Base-by-base conservation (phyloP, 2,113 vertebrate genomes). In the Lethenteron reissneri region DNA sequence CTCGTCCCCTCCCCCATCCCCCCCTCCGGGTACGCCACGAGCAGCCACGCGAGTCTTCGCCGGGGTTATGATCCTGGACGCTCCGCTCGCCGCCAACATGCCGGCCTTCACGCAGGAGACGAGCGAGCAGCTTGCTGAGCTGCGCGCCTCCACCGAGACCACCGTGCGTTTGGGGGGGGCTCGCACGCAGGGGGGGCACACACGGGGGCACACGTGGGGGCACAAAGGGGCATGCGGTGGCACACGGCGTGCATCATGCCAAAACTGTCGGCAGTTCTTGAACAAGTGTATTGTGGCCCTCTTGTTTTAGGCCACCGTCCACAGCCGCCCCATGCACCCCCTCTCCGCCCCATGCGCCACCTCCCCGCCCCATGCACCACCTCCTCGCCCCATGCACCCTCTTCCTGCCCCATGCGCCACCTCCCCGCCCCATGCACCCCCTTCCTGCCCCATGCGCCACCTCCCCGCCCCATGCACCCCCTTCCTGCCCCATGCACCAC, bases 141-240 rank as follows among this genome's bases (percentile, higher is more conserved):
- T 68, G 41, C 41, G 41, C 41, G 41, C 41, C 41, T 41, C 41
- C 41, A 7, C 6, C 41, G 41, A 41, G 41, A 81, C 79, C 0
- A 83, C 89, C 78, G 80, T 83, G 71, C 84, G 88, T 58, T 57
- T 77, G 2, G 89, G 82, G 70, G 70, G 9, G n/a, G 58, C 17
- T 14, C n/a, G 1, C 13, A 73, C 15, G 15, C 70, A 7, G 70
- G 25, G 15, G 14, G 17, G 62, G 14, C 14, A 14, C 14, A 64
- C 5, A 19, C 62, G 14, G 14, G 5, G 14, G 14, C 62, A 64
- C 17, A 15, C 1, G 14, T n/a, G 25, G 64, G 25, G 9, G 25
- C n/a, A 69, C n/a, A 2, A 11, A 21, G 64, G 64, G 9, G 64
- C n/a, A 11, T 9, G 64, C 64, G n/a, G 64, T 11, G 11, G 2